phyloP scores from a whole-genome alignment of 2,113 vertebrate genomes.

The Chionis minor region DNA sequence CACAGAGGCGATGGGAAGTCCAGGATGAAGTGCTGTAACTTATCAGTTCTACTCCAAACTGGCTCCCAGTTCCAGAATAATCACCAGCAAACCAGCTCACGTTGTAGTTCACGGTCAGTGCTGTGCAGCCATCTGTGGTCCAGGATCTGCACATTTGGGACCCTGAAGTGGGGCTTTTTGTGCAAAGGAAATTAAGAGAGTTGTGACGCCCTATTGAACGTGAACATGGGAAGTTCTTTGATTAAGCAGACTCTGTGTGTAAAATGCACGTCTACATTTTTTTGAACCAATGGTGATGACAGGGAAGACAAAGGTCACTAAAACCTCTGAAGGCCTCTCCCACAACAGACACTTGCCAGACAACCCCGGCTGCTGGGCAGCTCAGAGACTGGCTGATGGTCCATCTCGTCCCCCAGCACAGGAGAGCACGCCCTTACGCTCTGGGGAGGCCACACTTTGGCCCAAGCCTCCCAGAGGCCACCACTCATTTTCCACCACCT shows the following conservation, averaged over 20 bases:
- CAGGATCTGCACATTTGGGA: neutral
- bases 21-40: neutral
- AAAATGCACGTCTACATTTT: neutral
- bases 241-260: neutral
- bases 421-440: neutral
- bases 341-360: neutral
- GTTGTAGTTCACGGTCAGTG: neutral
- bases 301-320: neutral
- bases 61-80: neutral
- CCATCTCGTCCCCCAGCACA: neutral
- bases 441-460: neutral
- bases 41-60: neutral
- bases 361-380: neutral
- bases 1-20: neutral
- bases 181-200: neutral
- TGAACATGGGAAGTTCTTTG: neutral
- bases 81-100: neutral
- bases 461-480: neutral
- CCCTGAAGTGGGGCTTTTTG: neutral
- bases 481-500: neutral
- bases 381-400: neutral
- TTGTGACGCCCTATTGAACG: neutral
- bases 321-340: neutral
- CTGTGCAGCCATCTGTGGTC: rapidly evolving
- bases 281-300: neutral